Conservation (phyloP, 2,113 vertebrate genomes). For the Psittacula cyanocephala region DNA sequence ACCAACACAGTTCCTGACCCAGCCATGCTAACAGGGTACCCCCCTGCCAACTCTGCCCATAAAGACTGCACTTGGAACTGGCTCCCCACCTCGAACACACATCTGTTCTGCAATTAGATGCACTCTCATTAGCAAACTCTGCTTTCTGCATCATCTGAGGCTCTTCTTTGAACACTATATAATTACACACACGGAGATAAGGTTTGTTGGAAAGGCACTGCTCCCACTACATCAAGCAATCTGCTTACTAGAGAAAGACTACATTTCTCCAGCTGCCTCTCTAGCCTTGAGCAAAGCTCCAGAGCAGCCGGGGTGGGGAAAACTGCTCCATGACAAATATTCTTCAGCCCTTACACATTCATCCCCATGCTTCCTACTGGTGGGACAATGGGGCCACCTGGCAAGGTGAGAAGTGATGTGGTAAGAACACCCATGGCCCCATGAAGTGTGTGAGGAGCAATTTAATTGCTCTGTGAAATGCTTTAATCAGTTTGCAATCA, state of each 20-base stretch:
- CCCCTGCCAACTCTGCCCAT: not conserved
- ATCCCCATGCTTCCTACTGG: accelerated
- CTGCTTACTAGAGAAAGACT: not conserved
- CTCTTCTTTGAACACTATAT: not conserved
- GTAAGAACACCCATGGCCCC: not conserved
- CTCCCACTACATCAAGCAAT: not conserved
- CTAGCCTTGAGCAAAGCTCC: not conserved
- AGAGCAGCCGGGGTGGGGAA: not conserved
- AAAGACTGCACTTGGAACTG: not conserved
- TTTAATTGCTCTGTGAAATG: not conserved
- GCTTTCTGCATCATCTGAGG: not conserved
- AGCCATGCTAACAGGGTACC: not conserved
- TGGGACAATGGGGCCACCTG: not conserved
- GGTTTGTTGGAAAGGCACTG: not conserved
- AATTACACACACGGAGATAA: not conserved
- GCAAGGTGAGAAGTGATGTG: not conserved
- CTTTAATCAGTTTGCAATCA: not conserved
- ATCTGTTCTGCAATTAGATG: not conserved
- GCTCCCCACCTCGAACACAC: not conserved
- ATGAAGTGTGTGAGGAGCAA: not conserved
- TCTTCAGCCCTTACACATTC: not conserved
- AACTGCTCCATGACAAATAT: not conserved
- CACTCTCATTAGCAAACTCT: not conserved
- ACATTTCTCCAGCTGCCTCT: not conserved
- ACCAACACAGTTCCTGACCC: not conserved